Base-by-base conservation (phyloP, 2,797 vertebrate genomes). In the Nannoperca australis region DNA sequence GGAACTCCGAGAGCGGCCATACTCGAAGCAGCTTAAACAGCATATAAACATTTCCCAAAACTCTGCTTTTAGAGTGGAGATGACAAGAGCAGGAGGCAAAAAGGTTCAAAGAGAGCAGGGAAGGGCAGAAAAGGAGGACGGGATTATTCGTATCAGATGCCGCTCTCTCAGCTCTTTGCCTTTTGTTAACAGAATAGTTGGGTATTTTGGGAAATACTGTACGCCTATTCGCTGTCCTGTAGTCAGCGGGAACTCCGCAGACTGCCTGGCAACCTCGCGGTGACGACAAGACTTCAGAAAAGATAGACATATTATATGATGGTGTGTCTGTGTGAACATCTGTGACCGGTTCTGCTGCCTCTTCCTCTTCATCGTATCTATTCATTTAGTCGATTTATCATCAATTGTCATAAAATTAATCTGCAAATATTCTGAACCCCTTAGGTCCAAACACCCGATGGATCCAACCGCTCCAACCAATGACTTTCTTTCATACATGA, bases 71-170 rank as follows among this genome's bases (percentile, higher is more conserved):
- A 11, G n/a, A 49, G 44, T n/a, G 22, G 32, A 32, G 49, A 30
- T 14, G 56, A 68, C 15, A 10, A 32, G 49, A 67, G 0, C 27
- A n/a, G 22, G 24, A n/a, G 18, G 22, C 8, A 32, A 27, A 12
- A 36, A n/a, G 20, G 36, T 47, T 34, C n/a, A 20, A 24, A 58
- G 22, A 11, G 15, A 56, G 36, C 9, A 34, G 20, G 27, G 14
- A 53, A 14, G 11, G 50, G 13, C 22, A 24, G 36, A 51, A 18
- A 17, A 34, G 7, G 60, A 47, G 22, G 45, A 20, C 7, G n/a
- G 5, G 60, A 47, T 83, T 63, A 71, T 38, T 55, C 27, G 56
- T 15, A 55, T n/a, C 62, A 40, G 38, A 55, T 2, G 17, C 18
- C 9, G 20, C 30, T 42, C 47, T 20, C 8, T 51, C 8, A 59